Base-by-base conservation (phyloP, 2,113 vertebrate genomes). In the Spea bombifrons region DNA sequence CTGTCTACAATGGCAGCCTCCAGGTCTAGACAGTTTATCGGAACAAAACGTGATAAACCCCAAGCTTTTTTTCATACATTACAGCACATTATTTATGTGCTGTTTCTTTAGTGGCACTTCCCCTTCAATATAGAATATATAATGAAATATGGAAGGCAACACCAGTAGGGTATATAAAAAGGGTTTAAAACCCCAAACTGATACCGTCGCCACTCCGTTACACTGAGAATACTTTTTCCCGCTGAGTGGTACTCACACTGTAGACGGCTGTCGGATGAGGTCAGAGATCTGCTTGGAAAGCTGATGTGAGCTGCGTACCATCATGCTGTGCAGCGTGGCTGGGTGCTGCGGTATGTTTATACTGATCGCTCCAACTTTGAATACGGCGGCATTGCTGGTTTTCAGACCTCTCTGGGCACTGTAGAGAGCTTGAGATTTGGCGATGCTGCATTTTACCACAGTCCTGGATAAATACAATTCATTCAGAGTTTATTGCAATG, bases 301-400 rank as follows among this genome's bases (percentile, higher is more conserved):
- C 85, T 99, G 97, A 87, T 99, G 97, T 66, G 97, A 99, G 81
- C 96, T 99, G 81, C 97, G 96, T 76, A 99, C 97, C 97, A 99
- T 99, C 97, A 99, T 99, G 86, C 97, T 98, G 85, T 99, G 97
- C 83, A 99, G 84, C 0, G 97, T 99, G 69, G 97, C 97, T 0
- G 97, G 97, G 84, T 99, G 97, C 86, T 99, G 97, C 0, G 97
- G 97, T 57, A 99, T 99, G 89, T 99, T 98, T 88, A 98, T 98
- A 86, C 96, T 94, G 88, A 99, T 96, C 71, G 96, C 94, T 0
- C 97, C 97, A 13, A 99, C 96, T 89, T 97, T 98, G 82, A 98
- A 93, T 77, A 99, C 94, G 0, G 96, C 97, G 0, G 97, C 94
- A 0, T 99, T 99, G 87, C 97, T 98, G 63, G 97, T 97, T 82